Percentiles rank a stretch among this genome's conserved stretches.
Conservation (phyloP, 2,113 vertebrate genomes). For the Gambusia affinis region DNA sequence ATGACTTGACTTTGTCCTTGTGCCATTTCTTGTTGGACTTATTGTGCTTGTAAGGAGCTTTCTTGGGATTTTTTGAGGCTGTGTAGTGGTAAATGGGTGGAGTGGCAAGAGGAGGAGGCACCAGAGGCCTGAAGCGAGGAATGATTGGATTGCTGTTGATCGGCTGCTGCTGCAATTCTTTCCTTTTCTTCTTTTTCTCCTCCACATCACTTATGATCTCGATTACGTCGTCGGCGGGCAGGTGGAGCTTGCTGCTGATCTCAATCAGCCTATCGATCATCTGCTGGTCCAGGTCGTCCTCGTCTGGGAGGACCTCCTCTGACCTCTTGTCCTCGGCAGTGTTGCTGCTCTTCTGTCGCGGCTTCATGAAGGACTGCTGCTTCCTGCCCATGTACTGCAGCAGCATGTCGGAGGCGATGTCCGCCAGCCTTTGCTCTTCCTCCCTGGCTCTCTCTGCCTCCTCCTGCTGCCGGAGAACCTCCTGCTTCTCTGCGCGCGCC, state of each 20-base stretch:
- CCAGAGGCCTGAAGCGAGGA: constrained; percentile 76
- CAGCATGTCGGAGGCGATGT: constrained; percentile 91
- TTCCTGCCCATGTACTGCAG: constrained; percentile 90
- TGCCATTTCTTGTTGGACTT: constrained; percentile 82
- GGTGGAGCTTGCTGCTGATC: constrained; percentile 91
- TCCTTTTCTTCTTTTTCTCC: constrained; percentile 87
- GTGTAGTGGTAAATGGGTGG: constrained; percentile 77
- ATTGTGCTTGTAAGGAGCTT: constrained; percentile 72
- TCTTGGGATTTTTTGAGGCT: constrained; percentile 74
- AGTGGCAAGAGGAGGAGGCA: constrained; percentile 76
- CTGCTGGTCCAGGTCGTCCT: constrained; percentile 87
- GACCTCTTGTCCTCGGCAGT: constrained; percentile 84
- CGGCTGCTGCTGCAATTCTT: constrained; percentile 78
- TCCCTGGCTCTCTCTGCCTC: constrained; percentile 83
- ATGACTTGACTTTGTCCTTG: constrained; percentile 79
- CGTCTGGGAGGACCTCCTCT: constrained; percentile 78
- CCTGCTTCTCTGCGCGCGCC: constrained; percentile 78
- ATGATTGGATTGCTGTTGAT: constrained; percentile 48
- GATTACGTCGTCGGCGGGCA: constrained; percentile 90
- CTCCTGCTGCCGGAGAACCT: constrained; percentile 81
- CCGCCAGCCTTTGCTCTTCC: constrained; percentile 87
- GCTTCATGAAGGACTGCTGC: constrained; percentile 80
- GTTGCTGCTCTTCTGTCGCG: constrained; percentile 79
- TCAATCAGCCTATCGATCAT: constrained; percentile 92
- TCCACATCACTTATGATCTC: constrained; percentile 92